A percentile compares a stretch with the other conserved stretches of the same genome.
Evolutionary conservation across 2,888 invertebrate species (phyloP).

Genomic region (Lochmaea capreae): DNA sequence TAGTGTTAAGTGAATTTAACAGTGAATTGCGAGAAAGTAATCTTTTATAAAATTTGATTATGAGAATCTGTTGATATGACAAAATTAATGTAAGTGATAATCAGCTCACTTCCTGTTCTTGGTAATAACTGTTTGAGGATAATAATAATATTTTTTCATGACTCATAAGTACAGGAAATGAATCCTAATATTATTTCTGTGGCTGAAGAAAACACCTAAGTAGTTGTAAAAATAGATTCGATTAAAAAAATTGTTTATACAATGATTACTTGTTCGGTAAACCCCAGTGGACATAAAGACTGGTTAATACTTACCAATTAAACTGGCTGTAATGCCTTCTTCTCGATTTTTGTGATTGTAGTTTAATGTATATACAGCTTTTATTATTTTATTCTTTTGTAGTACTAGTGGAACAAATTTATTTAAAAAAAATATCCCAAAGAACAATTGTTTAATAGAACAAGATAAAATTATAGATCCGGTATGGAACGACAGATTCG

Average conservation of each 20-base stretch:
- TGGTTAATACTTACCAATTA: background rate
- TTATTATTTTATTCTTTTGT: slow-evolving; percentile 24
- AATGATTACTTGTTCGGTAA: background rate
- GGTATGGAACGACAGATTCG: too few relatives aligned
- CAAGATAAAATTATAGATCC: too few relatives aligned
- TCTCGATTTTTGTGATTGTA: slow-evolving; percentile 49
- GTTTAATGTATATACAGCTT: slow-evolving; percentile 53
- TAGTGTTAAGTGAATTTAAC: slow-evolving; percentile 10
- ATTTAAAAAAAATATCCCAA: background rate
- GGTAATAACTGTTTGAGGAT: too few relatives aligned
- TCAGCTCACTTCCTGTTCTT: background rate
- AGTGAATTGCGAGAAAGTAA: slow-evolving; percentile 7
- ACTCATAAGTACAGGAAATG: too few relatives aligned
- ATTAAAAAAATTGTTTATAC: background rate
- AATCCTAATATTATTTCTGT: too few relatives aligned
- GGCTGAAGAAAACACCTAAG: background rate
- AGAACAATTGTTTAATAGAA: background rate
- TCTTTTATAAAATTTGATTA: background rate
- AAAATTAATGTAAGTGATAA: too few relatives aligned
- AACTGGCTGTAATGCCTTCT: slow-evolving; percentile 20
- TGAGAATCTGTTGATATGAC: background rate
- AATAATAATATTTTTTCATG: too few relatives aligned
- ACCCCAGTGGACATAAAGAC: slow-evolving; percentile 6
- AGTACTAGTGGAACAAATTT: slow-evolving; percentile 4
- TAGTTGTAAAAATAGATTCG: background rate